Evolutionary conservation across 2,888 invertebrate genomes (phyloP).

Genomic region (Ganaspis brasiliensis): DNA sequence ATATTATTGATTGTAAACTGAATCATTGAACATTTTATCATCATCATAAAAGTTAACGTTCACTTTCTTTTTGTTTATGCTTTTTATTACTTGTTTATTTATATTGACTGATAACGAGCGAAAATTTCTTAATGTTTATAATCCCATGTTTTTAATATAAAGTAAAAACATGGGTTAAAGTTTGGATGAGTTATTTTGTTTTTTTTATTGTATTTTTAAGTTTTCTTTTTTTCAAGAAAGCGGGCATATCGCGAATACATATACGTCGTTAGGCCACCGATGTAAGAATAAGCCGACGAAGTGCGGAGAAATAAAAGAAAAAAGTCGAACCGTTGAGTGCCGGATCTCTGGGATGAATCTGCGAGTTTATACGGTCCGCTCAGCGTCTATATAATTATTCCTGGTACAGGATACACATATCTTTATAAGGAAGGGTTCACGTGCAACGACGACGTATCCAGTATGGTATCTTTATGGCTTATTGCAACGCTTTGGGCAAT

Average conservation of each 20-base stretch:
- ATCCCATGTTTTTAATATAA: too few relatives aligned
- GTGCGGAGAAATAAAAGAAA: slow-evolving; percentile 46
- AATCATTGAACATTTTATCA: neutral
- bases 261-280: slow-evolving; percentile 40
- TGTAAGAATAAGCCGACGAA: slow-evolving; percentile 33
- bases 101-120: too few relatives aligned
- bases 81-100: too few relatives aligned
- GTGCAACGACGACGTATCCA: slow-evolving; percentile 68
- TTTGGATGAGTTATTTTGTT: neutral
- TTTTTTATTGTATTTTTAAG: neutral
- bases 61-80: too few relatives aligned
- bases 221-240: slow-evolving; percentile 1
- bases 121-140: too few relatives aligned
- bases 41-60: neutral
- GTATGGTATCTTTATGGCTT: slow-evolving; percentile 77
- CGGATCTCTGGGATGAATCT: slow-evolving; percentile 70
- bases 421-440: slow-evolving; percentile 71
- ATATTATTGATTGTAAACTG: neutral
- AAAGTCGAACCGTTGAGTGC: slow-evolving; percentile 52
- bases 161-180: neutral
- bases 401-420: slow-evolving; percentile 70
- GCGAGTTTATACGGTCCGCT: slow-evolving; percentile 67
- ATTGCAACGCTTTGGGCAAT: slow-evolving; percentile 78
- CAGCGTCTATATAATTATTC: slow-evolving; percentile 72
- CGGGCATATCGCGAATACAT: slow-evolving; percentile 29